Base-by-base conservation (phyloP, 2,888 invertebrate species). In the Hybos culiciformis region DNA sequence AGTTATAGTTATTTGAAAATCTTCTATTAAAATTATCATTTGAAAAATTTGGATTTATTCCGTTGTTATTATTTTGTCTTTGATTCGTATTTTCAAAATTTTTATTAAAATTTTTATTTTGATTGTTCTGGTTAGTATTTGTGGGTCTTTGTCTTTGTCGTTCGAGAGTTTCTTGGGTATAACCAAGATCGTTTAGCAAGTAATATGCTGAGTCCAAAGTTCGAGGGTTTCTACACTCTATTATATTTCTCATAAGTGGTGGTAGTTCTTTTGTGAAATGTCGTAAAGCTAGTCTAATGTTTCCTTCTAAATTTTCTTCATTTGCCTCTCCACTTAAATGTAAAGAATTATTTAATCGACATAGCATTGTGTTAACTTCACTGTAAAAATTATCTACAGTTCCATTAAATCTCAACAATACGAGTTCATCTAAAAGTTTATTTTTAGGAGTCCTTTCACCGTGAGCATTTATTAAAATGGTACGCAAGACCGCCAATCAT, bases 181-280 rank as follows among this genome's bases (percentile, higher is more conserved):
- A 18, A 18, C 20, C 33, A n/a, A 8, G 19, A 40, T 42, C 18
- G 32, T 38, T 5, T n/a, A 46, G 33, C 9, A 43, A 29, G 5
- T 46, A 37, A 15, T 38, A 24, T 11, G 45, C 34, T n/a, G 19
- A 37, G 11, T 40, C 39, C 19, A 46, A 21, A 11, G 38, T 21
- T 20, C 20, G 5, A 15, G 43, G 39, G 17, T 46, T 42, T 18
- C 41, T 23, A 23, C 36, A 39, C 2, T 23, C 31, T 17, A 46
- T 36, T 12, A 44, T 31, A 12, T 41, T 39, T 45, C 42, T 44
- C 17, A 24, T 37, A 9, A 42, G 21, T n/a, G 41, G 29, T 19
- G 44, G 46, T 12, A 46, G 34, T n/a, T 42, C 38, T 15, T 45
- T 21, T 24, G 44, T 45, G 24, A 47, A 45, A 5, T 38, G 15